These are phyloP conservation scores for Lates calcarifer DNA, from an alignment of 2,113 vertebrate species.

Conservation along the genomic window DNA sequence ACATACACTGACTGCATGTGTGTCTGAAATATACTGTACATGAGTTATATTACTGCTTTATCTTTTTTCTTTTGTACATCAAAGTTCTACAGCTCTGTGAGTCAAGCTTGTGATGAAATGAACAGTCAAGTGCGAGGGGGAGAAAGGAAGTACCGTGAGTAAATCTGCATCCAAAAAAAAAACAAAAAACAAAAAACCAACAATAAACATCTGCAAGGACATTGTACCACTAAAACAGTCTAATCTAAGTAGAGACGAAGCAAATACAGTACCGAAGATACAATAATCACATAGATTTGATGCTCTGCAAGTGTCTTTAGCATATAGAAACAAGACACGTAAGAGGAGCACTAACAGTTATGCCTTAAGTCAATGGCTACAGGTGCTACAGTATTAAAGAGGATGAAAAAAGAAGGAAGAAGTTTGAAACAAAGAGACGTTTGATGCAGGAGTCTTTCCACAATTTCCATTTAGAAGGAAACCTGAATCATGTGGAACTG, in stretches of 20 bases:
- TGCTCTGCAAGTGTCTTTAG: slow-evolving; percentile 66
- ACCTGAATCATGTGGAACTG: slow-evolving; percentile 63
- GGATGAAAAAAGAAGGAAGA: slow-evolving; percentile 51
- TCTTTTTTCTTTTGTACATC: slow-evolving; percentile 62
- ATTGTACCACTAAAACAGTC: slow-evolving; percentile 64
- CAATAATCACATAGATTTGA: slow-evolving; percentile 65
- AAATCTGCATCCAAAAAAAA: slow-evolving; percentile 34
- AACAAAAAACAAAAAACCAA: slow-evolving; percentile 8
- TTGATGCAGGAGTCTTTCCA: slow-evolving; percentile 48
- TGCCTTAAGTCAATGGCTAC: slow-evolving; percentile 72
- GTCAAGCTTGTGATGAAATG: slow-evolving; percentile 68
- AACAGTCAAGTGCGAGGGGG: slow-evolving; percentile 62
- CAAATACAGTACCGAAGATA: slow-evolving; percentile 77
- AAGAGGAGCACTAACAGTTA: slow-evolving; percentile 74
- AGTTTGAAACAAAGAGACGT: slow-evolving; percentile 43
- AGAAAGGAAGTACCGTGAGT: slow-evolving; percentile 66
- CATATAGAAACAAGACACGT: slow-evolving; percentile 59
- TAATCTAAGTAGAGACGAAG: slow-evolving; percentile 69
- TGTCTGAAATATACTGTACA: slow-evolving; percentile 73
- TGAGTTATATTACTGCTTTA: slow-evolving; percentile 64
- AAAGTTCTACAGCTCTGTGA: slow-evolving; percentile 71
- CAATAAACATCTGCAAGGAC: slow-evolving; percentile 53
- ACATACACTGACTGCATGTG: slow-evolving; percentile 62
- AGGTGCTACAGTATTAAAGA: slow-evolving; percentile 75
- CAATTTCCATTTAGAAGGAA: slow-evolving; percentile 53